A percentile compares a stretch with the other conserved stretches of the same genome.
Conservation (phyloP, 2,888 invertebrate genomes). For the Cactoblastis cactorum region DNA sequence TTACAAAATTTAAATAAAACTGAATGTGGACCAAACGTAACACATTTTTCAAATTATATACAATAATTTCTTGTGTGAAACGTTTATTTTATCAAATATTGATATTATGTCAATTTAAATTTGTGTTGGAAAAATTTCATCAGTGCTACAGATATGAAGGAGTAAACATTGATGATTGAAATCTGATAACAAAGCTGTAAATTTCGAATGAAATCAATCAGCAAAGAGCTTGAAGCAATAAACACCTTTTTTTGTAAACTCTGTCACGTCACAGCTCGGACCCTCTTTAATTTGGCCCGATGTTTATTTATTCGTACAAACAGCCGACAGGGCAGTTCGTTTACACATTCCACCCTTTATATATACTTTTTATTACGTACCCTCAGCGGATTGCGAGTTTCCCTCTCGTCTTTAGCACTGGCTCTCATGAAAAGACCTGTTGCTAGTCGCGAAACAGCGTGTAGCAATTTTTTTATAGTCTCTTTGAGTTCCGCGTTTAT, state of each 20-base stretch:
- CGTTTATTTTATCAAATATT: background rate
- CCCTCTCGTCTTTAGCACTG: constrained; percentile 12
- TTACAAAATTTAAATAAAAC: background rate
- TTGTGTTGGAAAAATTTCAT: background rate
- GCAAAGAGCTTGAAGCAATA: constrained; percentile 14
- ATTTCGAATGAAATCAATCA: constrained; percentile 5
- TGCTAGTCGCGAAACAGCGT: constrained; percentile 16
- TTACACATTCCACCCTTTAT: constrained; percentile 55
- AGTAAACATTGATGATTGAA: constrained; percentile 1
- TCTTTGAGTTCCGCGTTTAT: constrained; percentile 14
- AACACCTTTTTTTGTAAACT: constrained; percentile 36
- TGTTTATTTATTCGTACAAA: constrained; percentile 66
- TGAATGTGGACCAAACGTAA: background rate
- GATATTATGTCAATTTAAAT: background rate
- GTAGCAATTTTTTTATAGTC: constrained; percentile 20
- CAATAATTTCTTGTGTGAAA: no score
- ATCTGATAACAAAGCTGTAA: constrained; percentile 1
- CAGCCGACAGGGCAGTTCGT: constrained; percentile 52
- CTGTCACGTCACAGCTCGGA: constrained; percentile 33
- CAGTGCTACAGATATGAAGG: background rate
- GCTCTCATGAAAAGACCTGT: constrained; percentile 21
- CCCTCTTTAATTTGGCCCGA: constrained; percentile 63
- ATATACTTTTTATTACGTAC: constrained; percentile 31
- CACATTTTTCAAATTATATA: background rate
- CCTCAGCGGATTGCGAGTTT: constrained; percentile 17